These are phyloP conservation scores for Eubucco bourcierii DNA, from an alignment of 2,113 vertebrate species.

Conservation along the genomic window DNA sequence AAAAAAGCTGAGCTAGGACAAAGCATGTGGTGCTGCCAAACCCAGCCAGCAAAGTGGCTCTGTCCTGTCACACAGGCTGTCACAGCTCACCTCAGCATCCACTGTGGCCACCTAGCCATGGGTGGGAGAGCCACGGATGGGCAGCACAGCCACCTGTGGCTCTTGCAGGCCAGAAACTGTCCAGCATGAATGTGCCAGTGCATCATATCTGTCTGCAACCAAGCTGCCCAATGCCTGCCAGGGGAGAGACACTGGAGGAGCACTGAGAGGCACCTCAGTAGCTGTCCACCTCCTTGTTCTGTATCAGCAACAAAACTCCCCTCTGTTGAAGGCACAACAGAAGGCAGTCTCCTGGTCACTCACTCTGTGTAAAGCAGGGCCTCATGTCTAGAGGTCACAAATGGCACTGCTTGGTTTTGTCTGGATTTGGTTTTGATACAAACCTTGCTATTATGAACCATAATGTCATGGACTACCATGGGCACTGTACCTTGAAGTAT, in stretches of 20 bases:
- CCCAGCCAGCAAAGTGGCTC: background rate
- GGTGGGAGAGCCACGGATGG: fast-evolving
- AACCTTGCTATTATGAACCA: background rate
- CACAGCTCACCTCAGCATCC: background rate
- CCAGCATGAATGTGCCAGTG: fast-evolving
- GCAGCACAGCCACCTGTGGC: fast-evolving
- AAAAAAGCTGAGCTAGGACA: background rate
- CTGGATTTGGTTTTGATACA: background rate
- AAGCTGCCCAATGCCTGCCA: fast-evolving
- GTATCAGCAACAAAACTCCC: background rate
- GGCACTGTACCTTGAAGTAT: background rate
- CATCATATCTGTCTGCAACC: background rate
- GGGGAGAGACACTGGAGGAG: background rate
- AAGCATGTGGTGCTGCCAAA: background rate
- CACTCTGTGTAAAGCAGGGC: fast-evolving
- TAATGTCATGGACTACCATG: fast-evolving
- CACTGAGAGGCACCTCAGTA: background rate
- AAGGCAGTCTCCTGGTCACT: background rate
- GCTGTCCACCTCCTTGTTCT: fast-evolving
- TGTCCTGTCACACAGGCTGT: background rate
- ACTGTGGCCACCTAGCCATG: fast-evolving
- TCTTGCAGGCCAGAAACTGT: background rate
- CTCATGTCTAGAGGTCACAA: background rate
- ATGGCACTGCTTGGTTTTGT: background rate
- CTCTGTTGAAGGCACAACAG: background rate